phyloP scores from a whole-genome alignment of 2,113 vertebrate genomes.

The Pluvianellus socialis region DNA sequence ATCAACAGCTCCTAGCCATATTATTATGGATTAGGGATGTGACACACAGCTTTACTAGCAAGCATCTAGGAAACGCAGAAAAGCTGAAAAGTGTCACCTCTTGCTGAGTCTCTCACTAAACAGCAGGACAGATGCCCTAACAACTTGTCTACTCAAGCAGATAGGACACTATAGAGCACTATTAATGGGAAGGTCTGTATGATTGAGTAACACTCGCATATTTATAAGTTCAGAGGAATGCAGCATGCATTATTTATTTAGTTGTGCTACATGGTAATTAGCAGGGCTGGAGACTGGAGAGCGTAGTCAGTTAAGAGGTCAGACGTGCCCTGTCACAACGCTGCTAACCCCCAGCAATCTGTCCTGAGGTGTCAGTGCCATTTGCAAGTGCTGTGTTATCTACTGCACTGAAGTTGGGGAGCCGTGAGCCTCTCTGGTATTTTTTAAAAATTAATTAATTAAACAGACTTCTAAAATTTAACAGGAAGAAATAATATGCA shows the following conservation, averaged over 20 bases:
- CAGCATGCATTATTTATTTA: constrained; percentile 34
- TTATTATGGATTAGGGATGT: background rate
- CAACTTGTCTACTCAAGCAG: background rate
- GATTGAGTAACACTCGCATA: background rate
- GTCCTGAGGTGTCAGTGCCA: background rate
- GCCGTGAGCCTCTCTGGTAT: background rate
- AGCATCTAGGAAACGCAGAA: background rate
- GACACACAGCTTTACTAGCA: background rate
- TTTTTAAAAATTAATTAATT: background rate
- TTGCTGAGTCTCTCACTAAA: background rate
- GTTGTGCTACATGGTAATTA: constrained; percentile 31
- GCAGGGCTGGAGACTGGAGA: background rate
- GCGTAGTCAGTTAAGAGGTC: background rate
- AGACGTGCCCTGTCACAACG: background rate
- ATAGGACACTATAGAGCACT: background rate
- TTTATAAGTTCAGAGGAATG: background rate
- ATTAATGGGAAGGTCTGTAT: background rate
- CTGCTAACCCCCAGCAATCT: background rate
- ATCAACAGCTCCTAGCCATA: background rate
- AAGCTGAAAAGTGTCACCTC: background rate
- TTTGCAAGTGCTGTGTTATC: background rate
- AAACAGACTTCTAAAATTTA: background rate
- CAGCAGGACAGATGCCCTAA: background rate
- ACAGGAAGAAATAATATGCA: background rate
- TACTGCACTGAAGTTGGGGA: background rate